Percentiles rank a stretch among this genome's conserved stretches.
phyloP scores from a whole-genome alignment of 2,888 invertebrate species.

The Monopis laevigella region DNA sequence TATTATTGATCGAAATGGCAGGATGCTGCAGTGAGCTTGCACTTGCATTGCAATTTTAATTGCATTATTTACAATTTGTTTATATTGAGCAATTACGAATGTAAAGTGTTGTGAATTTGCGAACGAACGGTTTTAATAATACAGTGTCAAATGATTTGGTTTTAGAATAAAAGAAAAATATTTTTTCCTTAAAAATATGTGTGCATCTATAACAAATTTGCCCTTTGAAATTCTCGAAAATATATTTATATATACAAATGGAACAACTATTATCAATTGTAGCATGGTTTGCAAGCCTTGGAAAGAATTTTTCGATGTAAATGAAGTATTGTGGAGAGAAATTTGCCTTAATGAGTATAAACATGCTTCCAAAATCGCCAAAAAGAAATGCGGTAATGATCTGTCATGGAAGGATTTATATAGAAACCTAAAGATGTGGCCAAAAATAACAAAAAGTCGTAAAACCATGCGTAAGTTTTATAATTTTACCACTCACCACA shows the following conservation, averaged over 20 bases:
- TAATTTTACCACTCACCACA: constrained; percentile 37
- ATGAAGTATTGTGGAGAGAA: constrained; percentile 38
- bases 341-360: constrained; percentile 35
- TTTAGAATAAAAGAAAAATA: too few relatives aligned
- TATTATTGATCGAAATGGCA: too few relatives aligned
- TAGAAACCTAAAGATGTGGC: constrained; percentile 41
- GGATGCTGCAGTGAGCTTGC: too few relatives aligned
- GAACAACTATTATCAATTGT: constrained; percentile 35
- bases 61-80: too few relatives aligned
- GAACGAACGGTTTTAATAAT: too few relatives aligned
- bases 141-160: too few relatives aligned
- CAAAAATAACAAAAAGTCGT: constrained; percentile 23
- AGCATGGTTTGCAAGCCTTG: constrained; percentile 41
- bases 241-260: constrained; percentile 37
- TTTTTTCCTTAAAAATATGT: too few relatives aligned
- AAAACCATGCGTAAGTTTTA: constrained; percentile 36
- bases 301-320: constrained; percentile 35
- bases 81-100: too few relatives aligned
- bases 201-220: constrained; percentile 22
- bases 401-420: constrained; percentile 44
- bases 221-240: constrained; percentile 44
- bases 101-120: too few relatives aligned
- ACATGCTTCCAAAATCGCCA: constrained; percentile 39
- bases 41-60: too few relatives aligned
- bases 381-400: constrained; percentile 34